Base-by-base conservation (phyloP, 2,113 vertebrate genomes). In the Galemys pyrenaicus region DNA sequence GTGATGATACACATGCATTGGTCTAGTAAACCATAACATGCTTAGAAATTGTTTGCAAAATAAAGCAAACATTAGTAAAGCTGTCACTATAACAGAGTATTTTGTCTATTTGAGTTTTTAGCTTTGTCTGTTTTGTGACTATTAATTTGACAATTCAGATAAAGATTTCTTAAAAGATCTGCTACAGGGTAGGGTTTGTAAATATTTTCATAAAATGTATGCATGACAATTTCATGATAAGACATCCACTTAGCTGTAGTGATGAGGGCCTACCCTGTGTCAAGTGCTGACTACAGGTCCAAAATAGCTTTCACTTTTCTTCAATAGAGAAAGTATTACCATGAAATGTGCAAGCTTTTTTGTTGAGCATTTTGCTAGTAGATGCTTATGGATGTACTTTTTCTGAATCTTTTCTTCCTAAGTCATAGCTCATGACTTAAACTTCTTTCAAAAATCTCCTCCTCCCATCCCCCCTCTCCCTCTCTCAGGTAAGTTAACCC, bases 21-120 rank as follows among this genome's bases (percentile, higher is more conserved):
- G 16, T 78, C 16, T 41, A 78, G 9, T 64, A 90, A 79, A 86
- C 12, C 9, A 58, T 6, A 85, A 20, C 16, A 58, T 32, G 15
- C 20, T 19, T 86, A 73, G 79, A 87, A 95, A 11, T 35, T 65
- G 15, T 80, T 62, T 93, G 9, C 65, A 82, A 86, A 92, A 87
- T 62, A 89, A 91, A 24, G 12, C 20, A 94, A 91, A 46, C 92
- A 44, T 46, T 44, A 65, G 32, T 73, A 94, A n/a, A 78, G 15
- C 2, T 68, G 20, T 87, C 70, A 56, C 11, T 15, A 15, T 44
- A 22, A 13, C 71, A 82, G 8, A 90, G 9, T 2, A 80, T 22
- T 56, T 56, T 80, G 3, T 51, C n/a, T 32, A 2, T 64, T 64
- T 35, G 30, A 94, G 84, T 6, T 41, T 16, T 32, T 87, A 30